These are phyloP conservation scores for Drosophila guanche DNA, from an alignment of 1,140 invertebrate genomes.

Conservation along the genomic window DNA sequence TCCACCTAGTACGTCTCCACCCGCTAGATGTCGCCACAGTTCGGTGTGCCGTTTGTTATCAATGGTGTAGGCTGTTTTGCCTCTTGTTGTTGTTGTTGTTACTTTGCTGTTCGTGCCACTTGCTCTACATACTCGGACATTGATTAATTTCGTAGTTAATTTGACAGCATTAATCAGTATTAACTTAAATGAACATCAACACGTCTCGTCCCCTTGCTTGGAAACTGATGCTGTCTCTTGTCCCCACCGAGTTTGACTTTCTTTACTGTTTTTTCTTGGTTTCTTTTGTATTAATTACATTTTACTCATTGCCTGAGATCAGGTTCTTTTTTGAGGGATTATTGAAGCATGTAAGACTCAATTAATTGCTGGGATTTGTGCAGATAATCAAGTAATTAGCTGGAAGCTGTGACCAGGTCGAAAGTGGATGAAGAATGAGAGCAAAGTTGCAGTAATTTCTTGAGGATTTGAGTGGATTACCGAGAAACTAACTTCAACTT, in stretches of 20 bases:
- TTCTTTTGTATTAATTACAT: slow-evolving; percentile 58
- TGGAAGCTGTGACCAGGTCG: neutral
- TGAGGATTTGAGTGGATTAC: no score
- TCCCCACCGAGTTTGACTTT: slow-evolving; percentile 6
- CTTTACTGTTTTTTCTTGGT: slow-evolving; percentile 10
- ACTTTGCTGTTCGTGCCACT: slow-evolving; percentile 49
- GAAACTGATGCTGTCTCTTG: slow-evolving; percentile 6
- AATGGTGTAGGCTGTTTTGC: slow-evolving; percentile 39
- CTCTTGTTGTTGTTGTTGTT: slow-evolving; percentile 15
- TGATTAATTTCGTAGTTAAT: slow-evolving; percentile 82
- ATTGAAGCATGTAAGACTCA: slow-evolving; percentile 41
- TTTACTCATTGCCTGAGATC: slow-evolving; percentile 55
- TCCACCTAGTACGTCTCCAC: neutral
- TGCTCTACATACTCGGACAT: slow-evolving; percentile 78
- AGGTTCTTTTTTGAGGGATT: slow-evolving; percentile 36
- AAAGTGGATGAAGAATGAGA: slow-evolving; percentile 7
- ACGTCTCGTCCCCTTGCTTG: slow-evolving; percentile 47
- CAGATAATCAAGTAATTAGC: slow-evolving; percentile 66
- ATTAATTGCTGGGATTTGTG: slow-evolving; percentile 68
- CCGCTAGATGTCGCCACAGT: slow-evolving; percentile 50
- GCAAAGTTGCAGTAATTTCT: neutral
- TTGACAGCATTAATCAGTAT: slow-evolving; percentile 82
- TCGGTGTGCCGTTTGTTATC: slow-evolving; percentile 42
- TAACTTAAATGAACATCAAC: slow-evolving; percentile 78
- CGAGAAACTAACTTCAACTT: no score